Conservation (phyloP, 2,797 vertebrate species). For the Odontamblyopus rebecca region DNA sequence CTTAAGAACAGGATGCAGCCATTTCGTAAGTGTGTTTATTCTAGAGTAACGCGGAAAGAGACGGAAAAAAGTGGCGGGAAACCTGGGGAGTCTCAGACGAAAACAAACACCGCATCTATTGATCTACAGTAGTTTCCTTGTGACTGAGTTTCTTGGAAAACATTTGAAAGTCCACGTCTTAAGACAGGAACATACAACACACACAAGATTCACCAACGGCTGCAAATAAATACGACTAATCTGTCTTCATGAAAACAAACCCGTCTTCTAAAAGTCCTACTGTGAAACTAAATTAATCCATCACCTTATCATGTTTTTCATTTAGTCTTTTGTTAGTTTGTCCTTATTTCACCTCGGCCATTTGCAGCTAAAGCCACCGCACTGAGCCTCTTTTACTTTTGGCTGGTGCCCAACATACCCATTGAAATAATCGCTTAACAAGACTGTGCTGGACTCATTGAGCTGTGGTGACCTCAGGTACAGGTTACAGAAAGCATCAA, state of each 20-base stretch:
- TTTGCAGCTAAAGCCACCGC: constrained; percentile 42
- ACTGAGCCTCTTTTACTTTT: constrained; percentile 47
- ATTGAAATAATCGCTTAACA: constrained; percentile 25
- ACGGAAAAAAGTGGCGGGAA: not conserved
- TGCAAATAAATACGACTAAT: constrained; percentile 34
- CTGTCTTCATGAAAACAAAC: not conserved
- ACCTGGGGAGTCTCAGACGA: constrained; percentile 13
- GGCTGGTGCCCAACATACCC: constrained; percentile 20
- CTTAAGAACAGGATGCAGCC: constrained; percentile 55
- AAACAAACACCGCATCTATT: constrained; percentile 31
- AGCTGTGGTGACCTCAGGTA: constrained; percentile 15
- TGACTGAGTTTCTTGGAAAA: constrained; percentile 47
- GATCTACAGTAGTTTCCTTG: constrained; percentile 25
- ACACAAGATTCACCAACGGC: constrained; percentile 4
- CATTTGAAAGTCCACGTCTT: constrained; percentile 2
- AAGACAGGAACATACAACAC: constrained; percentile 22
- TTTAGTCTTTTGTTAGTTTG: constrained; percentile 5
- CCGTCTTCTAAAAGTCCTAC: not conserved
- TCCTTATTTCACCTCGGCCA: constrained; percentile 25
- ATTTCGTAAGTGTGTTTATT: constrained; percentile 9
- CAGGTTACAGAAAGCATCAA: constrained; percentile 1
- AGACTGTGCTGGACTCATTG: constrained; percentile 12
- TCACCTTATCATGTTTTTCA: not conserved
- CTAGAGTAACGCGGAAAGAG: constrained; percentile 14
- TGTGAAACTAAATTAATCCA: not conserved